Conservation (phyloP, 2,797 vertebrate species). For the Pangasius sanitwongsei region DNA sequence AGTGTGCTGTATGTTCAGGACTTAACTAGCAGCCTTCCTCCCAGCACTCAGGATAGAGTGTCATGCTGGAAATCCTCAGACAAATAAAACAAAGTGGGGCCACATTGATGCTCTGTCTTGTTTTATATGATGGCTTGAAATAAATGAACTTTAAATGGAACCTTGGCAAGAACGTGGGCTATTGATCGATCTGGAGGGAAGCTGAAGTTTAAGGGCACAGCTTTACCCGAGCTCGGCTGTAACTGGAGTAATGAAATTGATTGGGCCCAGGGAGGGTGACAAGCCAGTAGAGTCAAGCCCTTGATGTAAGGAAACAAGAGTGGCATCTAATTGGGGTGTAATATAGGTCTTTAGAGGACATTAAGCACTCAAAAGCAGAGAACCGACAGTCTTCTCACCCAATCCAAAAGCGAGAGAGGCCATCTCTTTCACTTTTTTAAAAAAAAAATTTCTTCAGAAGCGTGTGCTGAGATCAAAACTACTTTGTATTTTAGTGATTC, state of each 20-base stretch:
- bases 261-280: constrained; percentile 84
- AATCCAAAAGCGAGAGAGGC: constrained; percentile 49
- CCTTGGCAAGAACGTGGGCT: constrained; percentile 82
- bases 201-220: constrained; percentile 87
- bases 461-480: neutral
- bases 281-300: constrained; percentile 86
- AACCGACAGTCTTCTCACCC: constrained; percentile 69
- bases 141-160: constrained; percentile 90
- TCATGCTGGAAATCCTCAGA: constrained; percentile 81
- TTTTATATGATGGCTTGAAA: constrained; percentile 87
- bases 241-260: constrained; percentile 90
- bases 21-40: constrained; percentile 30
- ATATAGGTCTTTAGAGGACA: constrained; percentile 88
- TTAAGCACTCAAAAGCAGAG: constrained; percentile 78
- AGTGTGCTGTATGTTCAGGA: constrained; percentile 14
- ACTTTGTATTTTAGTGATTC: neutral
- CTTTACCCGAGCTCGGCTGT: constrained; percentile 80
- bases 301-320: constrained; percentile 89
- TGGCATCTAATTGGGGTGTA: constrained; percentile 87
- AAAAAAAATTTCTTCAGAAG: constrained; percentile 6
- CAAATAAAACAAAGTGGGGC: constrained; percentile 85
- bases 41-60: constrained; percentile 61
- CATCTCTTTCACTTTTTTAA: constrained; percentile 1
- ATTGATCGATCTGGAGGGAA: constrained; percentile 83
- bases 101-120: constrained; percentile 84